Evolutionary conservation across 2,797 vertebrate genomes (phyloP).

Genomic region (Cyclopterus lumpus): DNA sequence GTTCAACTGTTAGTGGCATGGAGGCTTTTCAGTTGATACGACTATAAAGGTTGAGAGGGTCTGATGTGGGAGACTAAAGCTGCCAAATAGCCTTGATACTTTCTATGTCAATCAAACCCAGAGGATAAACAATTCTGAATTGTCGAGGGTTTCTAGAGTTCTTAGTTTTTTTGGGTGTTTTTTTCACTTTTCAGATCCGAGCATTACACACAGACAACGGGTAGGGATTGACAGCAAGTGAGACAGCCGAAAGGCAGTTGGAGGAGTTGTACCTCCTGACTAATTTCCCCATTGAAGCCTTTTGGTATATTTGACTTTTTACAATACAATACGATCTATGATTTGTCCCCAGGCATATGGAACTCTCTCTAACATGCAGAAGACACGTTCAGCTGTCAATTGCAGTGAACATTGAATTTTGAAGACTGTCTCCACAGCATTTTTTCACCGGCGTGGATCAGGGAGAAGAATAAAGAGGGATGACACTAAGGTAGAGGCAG

Average conservation of each 20-base stretch:
- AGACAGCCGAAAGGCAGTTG: constrained; percentile 24
- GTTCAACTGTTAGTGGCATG: background rate
- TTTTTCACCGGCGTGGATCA: constrained; percentile 38
- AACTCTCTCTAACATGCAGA: constrained; percentile 24
- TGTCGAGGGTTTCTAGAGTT: background rate
- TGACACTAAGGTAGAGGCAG: constrained; percentile 60
- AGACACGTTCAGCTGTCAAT: constrained; percentile 48
- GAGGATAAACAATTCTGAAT: constrained; percentile 15
- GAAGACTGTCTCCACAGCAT: constrained; percentile 12
- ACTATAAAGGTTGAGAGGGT: constrained; percentile 5
- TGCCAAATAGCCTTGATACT: constrained; percentile 10
- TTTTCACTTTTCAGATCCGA: constrained; percentile 23
- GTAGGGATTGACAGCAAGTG: constrained; percentile 18
- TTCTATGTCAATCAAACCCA: constrained; percentile 6
- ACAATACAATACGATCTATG: constrained; percentile 11
- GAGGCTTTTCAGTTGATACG: constrained; percentile 1
- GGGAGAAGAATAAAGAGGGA: constrained; percentile 59
- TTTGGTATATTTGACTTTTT: constrained; percentile 34
- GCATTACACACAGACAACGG: background rate
- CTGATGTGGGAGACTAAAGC: constrained; percentile 16
- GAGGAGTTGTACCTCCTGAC: constrained; percentile 13
- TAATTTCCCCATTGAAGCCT: constrained; percentile 43
- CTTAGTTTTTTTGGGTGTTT: constrained; percentile 25
- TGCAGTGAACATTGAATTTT: constrained; percentile 11
- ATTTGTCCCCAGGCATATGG: constrained; percentile 22